Evolutionary conservation across 2,888 invertebrate species (phyloP).

Genomic region (Drosophila anomelani): DNA sequence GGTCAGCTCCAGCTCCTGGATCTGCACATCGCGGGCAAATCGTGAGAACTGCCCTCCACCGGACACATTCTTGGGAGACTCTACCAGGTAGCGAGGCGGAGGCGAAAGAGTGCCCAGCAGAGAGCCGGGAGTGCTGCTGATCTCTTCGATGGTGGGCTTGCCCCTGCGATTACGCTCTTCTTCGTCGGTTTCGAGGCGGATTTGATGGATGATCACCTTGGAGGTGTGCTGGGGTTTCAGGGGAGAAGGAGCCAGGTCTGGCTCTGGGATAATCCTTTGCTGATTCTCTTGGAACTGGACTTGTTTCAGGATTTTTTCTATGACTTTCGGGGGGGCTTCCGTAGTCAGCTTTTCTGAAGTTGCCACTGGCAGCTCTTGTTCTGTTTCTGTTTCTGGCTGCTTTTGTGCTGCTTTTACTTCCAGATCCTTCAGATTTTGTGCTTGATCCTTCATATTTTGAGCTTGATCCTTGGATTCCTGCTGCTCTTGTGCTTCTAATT

Average conservation of each 20-base stretch:
- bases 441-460: not conserved
- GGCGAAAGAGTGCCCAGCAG: conserved; percentile 64
- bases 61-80: conserved; percentile 61
- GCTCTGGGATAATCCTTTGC: not conserved
- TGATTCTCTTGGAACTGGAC: not conserved
- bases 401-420: not conserved
- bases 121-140: conserved; percentile 49
- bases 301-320: not conserved
- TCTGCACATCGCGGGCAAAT: conserved; percentile 68
- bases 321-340: not conserved
- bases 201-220: conserved; percentile 72
- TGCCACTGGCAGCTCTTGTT: not conserved
- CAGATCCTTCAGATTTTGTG: not conserved
- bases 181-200: conserved; percentile 45
- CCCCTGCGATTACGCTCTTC: conserved; percentile 53
- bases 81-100: conserved; percentile 75
- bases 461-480: not conserved
- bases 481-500: not conserved
- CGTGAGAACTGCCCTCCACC: conserved; percentile 42
- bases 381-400: too few species aligned
- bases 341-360: not conserved
- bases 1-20: conserved; percentile 83
- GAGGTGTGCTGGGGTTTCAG: conserved; percentile 61
- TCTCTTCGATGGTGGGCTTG: conserved; percentile 65
- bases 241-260: not conserved